Evolutionary conservation across 1,140 invertebrate species (phyloP), one percentile per base, ranked within the genome.

Genomic region (Propsilocerus akamusi): DNA sequence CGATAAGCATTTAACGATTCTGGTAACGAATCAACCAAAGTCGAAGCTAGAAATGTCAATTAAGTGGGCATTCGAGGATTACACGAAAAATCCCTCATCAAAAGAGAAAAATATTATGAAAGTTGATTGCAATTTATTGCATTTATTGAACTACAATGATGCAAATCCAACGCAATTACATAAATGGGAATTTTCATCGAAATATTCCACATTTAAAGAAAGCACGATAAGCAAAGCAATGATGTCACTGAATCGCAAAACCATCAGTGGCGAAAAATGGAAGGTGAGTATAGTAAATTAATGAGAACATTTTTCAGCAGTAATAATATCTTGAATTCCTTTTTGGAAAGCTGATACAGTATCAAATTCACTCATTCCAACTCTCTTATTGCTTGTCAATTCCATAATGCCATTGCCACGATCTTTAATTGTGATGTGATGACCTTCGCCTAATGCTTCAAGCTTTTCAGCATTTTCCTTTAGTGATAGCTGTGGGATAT

Each of bases 261-360:
- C 34, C 5, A 20, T n/a, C 17, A 20, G 2, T 20, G 34, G 34
- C 22, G 34, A 41, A 6, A 41, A 41, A 20, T 41, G 34, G 34
- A 41, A 41, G 34, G 34, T 41, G 34, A 41, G 34, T 41, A 8
- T 20, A 41, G 5, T 10, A 30, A n/a, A 41, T 17, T 14, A 41
- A 41, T 41, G 10, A 7, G 22, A 41, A 20, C 34, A 41, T 17
- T 41, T 41, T 20, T 41, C 34, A 3, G 34, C 34, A 41, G 34
- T 41, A 26, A 87, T 83, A 48, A 86, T 61, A 56, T 82, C 76
- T 24, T 70, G 56, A 54, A 86, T 72, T 46, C 82, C 81, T 59
- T 83, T 78, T 60, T 80, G 77, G 74, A 86, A 79, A 53, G 82
- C 74, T 60, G 76, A 76, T 24, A 86, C 72, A 49, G 78, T 72